These are phyloP conservation scores for Catharus minimus DNA, from an alignment of 2,113 vertebrate genomes.

Conservation along the genomic window DNA sequence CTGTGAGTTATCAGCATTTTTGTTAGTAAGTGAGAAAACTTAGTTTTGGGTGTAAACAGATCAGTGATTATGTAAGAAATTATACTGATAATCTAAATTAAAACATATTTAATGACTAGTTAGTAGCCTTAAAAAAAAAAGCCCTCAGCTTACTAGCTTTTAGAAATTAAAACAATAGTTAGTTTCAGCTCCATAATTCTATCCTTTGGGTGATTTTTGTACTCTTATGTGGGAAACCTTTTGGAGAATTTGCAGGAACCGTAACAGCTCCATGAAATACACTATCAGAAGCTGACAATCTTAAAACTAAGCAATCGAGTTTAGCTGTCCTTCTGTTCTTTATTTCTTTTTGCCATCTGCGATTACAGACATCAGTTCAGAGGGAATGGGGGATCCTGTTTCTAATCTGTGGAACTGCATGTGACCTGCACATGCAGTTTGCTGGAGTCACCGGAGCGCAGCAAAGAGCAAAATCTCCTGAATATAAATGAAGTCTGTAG, in stretches of 20 bases:
- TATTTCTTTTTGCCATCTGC: neutral
- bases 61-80: neutral
- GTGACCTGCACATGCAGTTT: neutral
- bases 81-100: neutral
- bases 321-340: neutral
- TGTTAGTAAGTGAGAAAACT: neutral
- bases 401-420: neutral
- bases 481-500: neutral
- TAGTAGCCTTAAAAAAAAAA: neutral
- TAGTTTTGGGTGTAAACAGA: neutral
- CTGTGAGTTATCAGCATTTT: neutral
- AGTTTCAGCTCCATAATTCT: neutral
- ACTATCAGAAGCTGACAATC: fast-evolving
- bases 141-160: neutral
- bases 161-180: neutral
- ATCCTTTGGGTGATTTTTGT: neutral
- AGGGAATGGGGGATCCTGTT: neutral
- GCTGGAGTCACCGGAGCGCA: neutral
- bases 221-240: neutral
- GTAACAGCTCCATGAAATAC: neutral
- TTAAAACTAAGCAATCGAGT: neutral
- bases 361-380: neutral
- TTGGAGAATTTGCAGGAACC: neutral
- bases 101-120: neutral
- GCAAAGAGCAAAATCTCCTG: neutral